Percentiles rank a stretch among this genome's conserved stretches.
phyloP scores from a whole-genome alignment of 1,140 invertebrate species.

The Nylanderia fulva region DNA sequence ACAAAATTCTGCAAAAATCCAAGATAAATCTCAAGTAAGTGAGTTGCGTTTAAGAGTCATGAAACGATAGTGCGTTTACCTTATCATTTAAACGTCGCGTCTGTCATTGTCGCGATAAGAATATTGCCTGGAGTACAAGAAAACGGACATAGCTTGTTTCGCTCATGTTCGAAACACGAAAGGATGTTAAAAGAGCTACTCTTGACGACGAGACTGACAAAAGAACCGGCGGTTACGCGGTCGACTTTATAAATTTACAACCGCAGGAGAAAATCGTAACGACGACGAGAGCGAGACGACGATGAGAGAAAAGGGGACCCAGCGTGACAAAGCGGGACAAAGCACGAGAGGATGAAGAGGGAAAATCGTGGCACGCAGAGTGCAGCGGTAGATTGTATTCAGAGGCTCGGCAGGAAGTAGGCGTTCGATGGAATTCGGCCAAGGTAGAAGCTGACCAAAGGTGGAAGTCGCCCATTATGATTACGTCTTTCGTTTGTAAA shows the following conservation, averaged over 20 bases:
- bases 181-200: conserved; percentile 59
- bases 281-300: conserved; percentile 41
- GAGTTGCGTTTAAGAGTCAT: not conserved
- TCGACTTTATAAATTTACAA: conserved; percentile 61
- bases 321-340: conserved; percentile 5
- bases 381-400: conserved; percentile 80
- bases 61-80: not conserved
- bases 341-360: conserved; percentile 48
- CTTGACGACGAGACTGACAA: conserved; percentile 47
- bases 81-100: not conserved
- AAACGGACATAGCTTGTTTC: conserved; percentile 50
- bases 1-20: not conserved
- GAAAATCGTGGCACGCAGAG: conserved; percentile 72
- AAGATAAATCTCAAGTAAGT: not conserved
- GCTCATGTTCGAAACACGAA: conserved; percentile 29
- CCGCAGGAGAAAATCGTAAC: conserved; percentile 61
- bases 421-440: conserved; percentile 85
- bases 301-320: conserved; percentile 34
- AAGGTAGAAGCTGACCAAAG: conserved; percentile 82
- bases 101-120: conserved; percentile 21
- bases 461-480: conserved; percentile 82
- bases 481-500: conserved; percentile 81
- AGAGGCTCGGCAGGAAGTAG: conserved; percentile 84
- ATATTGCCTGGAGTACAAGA: conserved; percentile 28
- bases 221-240: conserved; percentile 49